phyloP scores from a whole-genome alignment of 2,113 vertebrate genomes.

The Myocastor coypus region DNA sequence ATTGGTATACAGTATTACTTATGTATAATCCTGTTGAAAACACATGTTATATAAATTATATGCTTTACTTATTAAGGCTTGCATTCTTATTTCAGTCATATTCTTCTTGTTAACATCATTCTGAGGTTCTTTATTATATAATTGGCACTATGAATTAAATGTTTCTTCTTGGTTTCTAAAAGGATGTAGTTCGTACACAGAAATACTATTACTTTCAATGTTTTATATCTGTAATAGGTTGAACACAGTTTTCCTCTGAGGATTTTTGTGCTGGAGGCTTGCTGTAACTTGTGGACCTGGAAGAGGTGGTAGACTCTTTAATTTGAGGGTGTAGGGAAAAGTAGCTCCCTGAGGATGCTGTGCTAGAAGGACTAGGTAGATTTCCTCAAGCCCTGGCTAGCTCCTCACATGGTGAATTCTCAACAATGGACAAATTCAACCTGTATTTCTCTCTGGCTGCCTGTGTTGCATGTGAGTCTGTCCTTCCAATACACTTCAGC shows the following conservation, averaged over 20 bases:
- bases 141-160: neutral
- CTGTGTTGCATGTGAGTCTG: neutral
- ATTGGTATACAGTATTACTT: neutral
- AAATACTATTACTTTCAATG: neutral
- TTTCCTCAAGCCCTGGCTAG: neutral
- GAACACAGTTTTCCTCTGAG: neutral
- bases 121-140: neutral
- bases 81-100: neutral
- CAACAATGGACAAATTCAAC: neutral
- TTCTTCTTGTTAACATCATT: neutral
- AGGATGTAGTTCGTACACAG: neutral
- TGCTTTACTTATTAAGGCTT: neutral
- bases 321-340: neutral
- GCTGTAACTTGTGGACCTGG: neutral
- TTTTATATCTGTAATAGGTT: neutral
- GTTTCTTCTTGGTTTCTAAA: neutral
- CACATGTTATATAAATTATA: neutral
- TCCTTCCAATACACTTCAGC: neutral
- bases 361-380: neutral
- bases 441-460: neutral
- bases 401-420: neutral
- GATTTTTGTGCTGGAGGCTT: neutral
- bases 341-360: neutral
- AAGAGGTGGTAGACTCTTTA: neutral
- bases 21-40: neutral